phyloP scores from a whole-genome alignment of 2,888 invertebrate species.

The Lacanobia oleracea region DNA sequence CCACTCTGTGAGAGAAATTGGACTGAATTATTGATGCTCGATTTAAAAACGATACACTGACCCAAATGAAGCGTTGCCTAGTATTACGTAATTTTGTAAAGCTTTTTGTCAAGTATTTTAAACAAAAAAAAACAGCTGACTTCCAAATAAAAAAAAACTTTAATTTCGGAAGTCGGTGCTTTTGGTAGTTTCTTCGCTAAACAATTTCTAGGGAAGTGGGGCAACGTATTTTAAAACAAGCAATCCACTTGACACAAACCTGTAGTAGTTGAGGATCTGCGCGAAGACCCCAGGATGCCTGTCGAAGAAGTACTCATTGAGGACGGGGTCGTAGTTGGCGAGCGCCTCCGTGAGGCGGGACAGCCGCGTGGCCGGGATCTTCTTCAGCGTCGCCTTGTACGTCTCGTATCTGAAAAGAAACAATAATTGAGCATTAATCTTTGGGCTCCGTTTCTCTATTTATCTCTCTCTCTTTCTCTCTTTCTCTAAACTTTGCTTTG shows the following conservation, averaged over 20 bases:
- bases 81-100: not conserved
- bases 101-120: too few species aligned
- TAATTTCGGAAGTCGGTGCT: too few species aligned
- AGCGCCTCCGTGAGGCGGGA: conserved; percentile 98
- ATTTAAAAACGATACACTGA: not conserved
- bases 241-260: conserved; percentile 81
- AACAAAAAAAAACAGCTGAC: too few species aligned
- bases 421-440: too few species aligned
- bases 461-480: too few species aligned
- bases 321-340: conserved; percentile 99
- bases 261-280: conserved; percentile 99
- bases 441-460: too few species aligned
- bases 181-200: too few species aligned
- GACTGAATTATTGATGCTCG: not conserved
- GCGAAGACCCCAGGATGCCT: conserved; percentile 99
- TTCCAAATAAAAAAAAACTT: too few species aligned
- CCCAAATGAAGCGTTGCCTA: not conserved
- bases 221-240: too few species aligned
- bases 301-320: conserved; percentile 99
- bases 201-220: too few species aligned
- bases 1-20: too few species aligned
- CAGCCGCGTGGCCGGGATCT: conserved; percentile 98
- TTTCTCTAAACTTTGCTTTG: too few species aligned
- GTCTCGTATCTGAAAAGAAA: conserved; percentile 93
- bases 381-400: conserved; percentile 98